These are phyloP conservation scores for Cephus rjabovi DNA, from an alignment of 2,888 invertebrate genomes.

Conservation along the genomic window DNA sequence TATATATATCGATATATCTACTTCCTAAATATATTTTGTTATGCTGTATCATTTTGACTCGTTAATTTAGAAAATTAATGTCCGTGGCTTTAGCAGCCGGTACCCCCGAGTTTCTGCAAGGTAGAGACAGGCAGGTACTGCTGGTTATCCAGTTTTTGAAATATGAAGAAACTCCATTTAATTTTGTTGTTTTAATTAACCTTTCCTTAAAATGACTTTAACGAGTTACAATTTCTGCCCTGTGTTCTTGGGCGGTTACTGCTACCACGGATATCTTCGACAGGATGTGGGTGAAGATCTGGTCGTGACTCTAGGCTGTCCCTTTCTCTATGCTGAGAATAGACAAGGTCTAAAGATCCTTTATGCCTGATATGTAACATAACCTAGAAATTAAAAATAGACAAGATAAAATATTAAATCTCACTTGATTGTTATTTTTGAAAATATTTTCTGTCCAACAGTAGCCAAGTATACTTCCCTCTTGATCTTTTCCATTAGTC, in stretches of 20 bases:
- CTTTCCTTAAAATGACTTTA: neutral
- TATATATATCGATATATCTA: neutral
- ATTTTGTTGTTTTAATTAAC: neutral
- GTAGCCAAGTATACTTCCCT: neutral
- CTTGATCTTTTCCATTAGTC: neutral
- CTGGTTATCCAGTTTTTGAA: neutral
- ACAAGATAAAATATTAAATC: neutral
- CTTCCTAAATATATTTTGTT: neutral
- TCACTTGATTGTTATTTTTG: neutral
- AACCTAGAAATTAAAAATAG: neutral
- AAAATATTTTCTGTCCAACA: neutral
- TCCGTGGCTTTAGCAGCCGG: neutral
- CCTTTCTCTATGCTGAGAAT: neutral
- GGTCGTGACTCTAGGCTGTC: neutral
- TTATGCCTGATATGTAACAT: neutral
- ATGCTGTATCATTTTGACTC: neutral
- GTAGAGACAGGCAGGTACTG: neutral
- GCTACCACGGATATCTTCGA: neutral
- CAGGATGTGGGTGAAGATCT: neutral
- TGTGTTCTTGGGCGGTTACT: neutral
- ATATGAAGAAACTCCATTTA: neutral
- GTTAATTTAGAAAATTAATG: neutral
- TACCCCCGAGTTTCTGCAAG: neutral
- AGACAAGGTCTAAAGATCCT: neutral
- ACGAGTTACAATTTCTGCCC: neutral